phyloP scores from a whole-genome alignment of 2,113 vertebrate genomes.

The Paramormyrops kingsleyae region DNA sequence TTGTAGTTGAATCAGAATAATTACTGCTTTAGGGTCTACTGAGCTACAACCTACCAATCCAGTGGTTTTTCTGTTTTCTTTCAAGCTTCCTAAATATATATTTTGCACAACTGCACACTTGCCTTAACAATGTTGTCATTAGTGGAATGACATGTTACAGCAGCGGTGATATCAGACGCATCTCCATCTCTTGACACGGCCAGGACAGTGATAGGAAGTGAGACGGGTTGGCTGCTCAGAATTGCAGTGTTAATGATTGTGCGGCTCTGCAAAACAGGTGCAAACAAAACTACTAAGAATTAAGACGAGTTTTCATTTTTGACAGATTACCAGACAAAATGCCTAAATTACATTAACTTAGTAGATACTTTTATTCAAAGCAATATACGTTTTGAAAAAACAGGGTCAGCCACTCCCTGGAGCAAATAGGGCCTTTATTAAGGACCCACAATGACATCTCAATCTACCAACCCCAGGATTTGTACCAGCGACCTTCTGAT shows the following conservation, averaged over 20 bases:
- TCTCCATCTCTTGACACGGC: constrained; percentile 68
- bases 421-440: not conserved
- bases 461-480: not conserved
- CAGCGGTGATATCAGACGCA: constrained; percentile 63
- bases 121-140: constrained; percentile 85
- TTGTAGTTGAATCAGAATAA: not conserved
- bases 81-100: not conserved
- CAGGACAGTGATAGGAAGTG: constrained; percentile 77
- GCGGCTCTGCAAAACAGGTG: constrained; percentile 41
- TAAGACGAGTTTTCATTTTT: not conserved
- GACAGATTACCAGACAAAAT: not conserved
- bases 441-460: not conserved
- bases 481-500: not conserved
- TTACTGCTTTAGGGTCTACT: not conserved
- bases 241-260: constrained; percentile 80
- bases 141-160: constrained; percentile 73
- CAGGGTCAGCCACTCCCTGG: not conserved
- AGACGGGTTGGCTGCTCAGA: constrained; percentile 74
- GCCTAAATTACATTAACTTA: not conserved
- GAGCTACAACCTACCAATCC: not conserved
- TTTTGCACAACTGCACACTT: constrained; percentile 17
- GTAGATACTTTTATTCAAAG: not conserved
- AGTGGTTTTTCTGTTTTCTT: not conserved
- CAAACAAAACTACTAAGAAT: not conserved
- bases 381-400: not conserved